Percentiles rank a stretch among this genome's conserved stretches.
These are phyloP conservation scores for Lithophane ornitopus DNA, from an alignment of 2,888 invertebrate species.

Conservation along the genomic window DNA sequence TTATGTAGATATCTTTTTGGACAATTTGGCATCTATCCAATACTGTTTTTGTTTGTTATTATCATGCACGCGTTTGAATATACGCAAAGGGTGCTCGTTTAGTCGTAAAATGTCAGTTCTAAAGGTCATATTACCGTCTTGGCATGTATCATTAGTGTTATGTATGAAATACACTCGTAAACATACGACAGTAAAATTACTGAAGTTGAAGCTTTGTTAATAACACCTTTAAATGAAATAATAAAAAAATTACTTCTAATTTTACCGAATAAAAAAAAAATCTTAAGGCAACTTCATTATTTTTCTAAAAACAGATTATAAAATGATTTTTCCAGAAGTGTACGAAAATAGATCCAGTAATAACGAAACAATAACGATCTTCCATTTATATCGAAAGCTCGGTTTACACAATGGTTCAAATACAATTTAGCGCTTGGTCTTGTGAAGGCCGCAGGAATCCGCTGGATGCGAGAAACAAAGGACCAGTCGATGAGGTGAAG, in stretches of 20 bases:
- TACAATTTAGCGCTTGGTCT: background rate
- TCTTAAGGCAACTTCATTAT: background rate
- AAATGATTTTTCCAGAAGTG: conserved; percentile 13
- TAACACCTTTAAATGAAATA: background rate
- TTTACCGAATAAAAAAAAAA: background rate
- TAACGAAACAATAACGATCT: background rate
- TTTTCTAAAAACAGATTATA: background rate
- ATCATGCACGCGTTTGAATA: background rate
- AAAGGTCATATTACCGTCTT: conserved; percentile 41
- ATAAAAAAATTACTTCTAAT: background rate
- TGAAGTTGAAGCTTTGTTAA: background rate
- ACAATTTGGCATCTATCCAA: conserved; percentile 19
- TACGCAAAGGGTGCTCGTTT: conserved; percentile 9
- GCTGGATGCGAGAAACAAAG: too few species aligned
- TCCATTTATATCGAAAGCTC: background rate
- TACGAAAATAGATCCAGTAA: conserved; percentile 21
- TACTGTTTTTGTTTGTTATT: conserved; percentile 1
- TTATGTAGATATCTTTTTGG: background rate
- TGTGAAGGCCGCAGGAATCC: too few species aligned
- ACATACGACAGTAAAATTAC: background rate
- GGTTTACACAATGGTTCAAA: background rate
- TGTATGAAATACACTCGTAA: background rate
- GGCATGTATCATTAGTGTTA: background rate
- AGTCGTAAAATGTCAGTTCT: conserved; percentile 39
- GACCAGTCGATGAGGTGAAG: too few species aligned